phyloP scores from a whole-genome alignment of 2,888 invertebrate species.

The Gonocerus acuteangulatus region DNA sequence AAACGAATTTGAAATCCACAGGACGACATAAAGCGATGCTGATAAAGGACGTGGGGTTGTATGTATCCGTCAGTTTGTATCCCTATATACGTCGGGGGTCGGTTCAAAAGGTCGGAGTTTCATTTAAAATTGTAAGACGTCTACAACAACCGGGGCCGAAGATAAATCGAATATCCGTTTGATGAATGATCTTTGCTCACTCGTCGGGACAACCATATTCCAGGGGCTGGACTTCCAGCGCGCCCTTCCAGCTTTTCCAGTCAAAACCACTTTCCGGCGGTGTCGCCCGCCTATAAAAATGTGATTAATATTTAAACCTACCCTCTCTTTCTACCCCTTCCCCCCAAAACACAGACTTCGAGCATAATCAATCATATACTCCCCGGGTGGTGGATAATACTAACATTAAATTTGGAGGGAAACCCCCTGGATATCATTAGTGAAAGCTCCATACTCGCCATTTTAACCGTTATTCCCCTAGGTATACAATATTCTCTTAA shows the following conservation, averaged over 20 bases:
- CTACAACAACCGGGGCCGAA: neutral
- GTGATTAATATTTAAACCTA: neutral
- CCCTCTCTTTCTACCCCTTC: neutral
- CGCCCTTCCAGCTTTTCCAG: neutral
- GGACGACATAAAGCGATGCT: too few relatives aligned
- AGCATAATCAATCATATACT: neutral
- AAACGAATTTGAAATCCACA: too few relatives aligned
- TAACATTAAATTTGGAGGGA: neutral
- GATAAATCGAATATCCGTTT: neutral
- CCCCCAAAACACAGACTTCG: too few relatives aligned
- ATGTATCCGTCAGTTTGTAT: too few relatives aligned
- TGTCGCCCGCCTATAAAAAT: neutral
- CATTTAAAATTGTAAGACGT: conserved; percentile 24
- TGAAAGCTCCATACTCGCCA: too few relatives aligned
- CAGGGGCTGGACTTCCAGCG: neutral
- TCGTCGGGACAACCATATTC: neutral
- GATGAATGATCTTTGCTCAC: neutral
- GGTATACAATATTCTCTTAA: too few relatives aligned
- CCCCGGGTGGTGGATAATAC: neutral
- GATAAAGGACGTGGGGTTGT: too few relatives aligned
- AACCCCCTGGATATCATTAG: too few relatives aligned
- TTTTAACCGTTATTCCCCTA: too few relatives aligned
- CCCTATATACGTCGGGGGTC: neutral
- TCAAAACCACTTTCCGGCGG: neutral
- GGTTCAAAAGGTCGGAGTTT: neutral